phyloP scores from a whole-genome alignment of 2,888 invertebrate species.

The Lochmaea capreae region DNA sequence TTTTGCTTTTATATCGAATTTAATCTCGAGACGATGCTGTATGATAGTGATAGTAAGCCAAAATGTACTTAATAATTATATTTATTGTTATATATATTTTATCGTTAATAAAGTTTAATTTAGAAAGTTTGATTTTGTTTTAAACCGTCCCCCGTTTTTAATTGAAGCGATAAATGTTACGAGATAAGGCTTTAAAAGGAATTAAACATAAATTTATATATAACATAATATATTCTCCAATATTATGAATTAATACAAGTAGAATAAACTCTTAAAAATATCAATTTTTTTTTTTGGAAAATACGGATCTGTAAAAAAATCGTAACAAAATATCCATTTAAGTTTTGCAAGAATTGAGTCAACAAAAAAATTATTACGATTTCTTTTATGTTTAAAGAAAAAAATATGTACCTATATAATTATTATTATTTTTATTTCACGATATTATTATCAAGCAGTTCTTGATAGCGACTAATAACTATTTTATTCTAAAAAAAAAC shows the following conservation, averaged over 20 bases:
- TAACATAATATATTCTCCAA: conserved; percentile 16
- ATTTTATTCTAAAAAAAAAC: conserved; percentile 3
- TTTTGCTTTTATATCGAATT: background rate
- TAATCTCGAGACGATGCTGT: background rate
- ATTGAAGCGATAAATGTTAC: background rate
- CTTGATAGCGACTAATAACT: conserved; percentile 3
- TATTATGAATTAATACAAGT: conserved; percentile 13
- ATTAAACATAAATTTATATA: conserved; percentile 3
- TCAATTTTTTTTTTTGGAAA: background rate
- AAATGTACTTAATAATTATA: conserved; percentile 12
- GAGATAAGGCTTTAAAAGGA: background rate
- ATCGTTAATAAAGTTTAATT: background rate
- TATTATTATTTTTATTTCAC: background rate
- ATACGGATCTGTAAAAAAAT: conserved; percentile 4
- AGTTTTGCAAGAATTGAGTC: background rate
- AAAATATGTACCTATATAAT: background rate
- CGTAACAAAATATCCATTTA: background rate
- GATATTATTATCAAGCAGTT: conserved; percentile 3
- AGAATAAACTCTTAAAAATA: conserved; percentile 5
- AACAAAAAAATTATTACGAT: background rate
- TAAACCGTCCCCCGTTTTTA: background rate
- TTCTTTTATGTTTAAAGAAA: background rate
- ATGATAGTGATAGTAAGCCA: conserved; percentile 10
- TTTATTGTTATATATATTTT: conserved; percentile 4
- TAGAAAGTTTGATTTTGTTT: background rate